Conservation (phyloP, 2,888 invertebrate species). For the Lithosia quadra region DNA sequence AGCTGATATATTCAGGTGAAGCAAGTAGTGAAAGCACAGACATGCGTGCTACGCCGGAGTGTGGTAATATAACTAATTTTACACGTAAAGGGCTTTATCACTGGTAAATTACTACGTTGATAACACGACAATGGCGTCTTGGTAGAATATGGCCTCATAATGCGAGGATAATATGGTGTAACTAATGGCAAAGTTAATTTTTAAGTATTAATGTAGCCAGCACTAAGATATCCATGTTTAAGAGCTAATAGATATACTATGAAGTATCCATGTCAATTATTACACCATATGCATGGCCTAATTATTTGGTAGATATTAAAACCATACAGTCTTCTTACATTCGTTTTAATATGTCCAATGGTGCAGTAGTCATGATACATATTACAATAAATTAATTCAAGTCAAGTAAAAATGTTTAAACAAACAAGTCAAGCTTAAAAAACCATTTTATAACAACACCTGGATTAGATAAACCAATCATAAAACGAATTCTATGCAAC, state of each 20-base stretch:
- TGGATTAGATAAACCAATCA: constrained; percentile 27
- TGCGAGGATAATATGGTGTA: neutral
- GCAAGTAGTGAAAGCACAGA: neutral
- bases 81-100: neutral
- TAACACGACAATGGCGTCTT: neutral
- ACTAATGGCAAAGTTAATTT: neutral
- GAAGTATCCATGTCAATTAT: neutral
- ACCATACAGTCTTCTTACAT: neutral
- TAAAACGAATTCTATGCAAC: constrained; percentile 23
- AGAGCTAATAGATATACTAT: neutral
- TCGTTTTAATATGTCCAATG: neutral
- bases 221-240: neutral
- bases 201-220: neutral
- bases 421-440: too few species aligned
- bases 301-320: neutral
- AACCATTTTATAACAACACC: too few species aligned
- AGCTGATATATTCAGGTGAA: neutral
- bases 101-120: neutral
- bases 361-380: constrained; percentile 20
- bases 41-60: neutral
- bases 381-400: constrained; percentile 32
- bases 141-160: neutral
- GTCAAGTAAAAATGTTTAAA: too few species aligned
- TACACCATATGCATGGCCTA: neutral
- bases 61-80: neutral